Evolutionary conservation across 2,113 vertebrate species (phyloP).

Genomic region (Oncorhynchus masou): DNA sequence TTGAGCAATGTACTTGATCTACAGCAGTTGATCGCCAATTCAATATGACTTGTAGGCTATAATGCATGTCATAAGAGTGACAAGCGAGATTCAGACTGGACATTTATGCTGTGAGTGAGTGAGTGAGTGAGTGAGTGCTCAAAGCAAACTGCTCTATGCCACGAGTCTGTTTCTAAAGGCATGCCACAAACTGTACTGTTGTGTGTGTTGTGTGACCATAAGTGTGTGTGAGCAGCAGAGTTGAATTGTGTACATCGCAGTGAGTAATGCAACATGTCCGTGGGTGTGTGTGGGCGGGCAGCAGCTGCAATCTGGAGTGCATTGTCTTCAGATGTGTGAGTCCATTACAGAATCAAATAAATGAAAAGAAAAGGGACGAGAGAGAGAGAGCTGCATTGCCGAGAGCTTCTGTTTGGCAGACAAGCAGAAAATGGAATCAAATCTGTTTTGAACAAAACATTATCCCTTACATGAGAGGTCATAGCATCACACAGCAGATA

Average conservation of each 20-base stretch:
- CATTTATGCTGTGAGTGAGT: conserved; percentile 6
- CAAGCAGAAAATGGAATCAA: neutral
- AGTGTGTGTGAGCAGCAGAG: neutral
- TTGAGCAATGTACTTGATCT: no score
- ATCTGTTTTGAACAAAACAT: neutral
- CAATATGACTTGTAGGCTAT: neutral
- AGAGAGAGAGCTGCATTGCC: neutral
- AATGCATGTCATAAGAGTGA: neutral
- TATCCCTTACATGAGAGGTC: neutral
- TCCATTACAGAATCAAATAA: conserved; percentile 30
- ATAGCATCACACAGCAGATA: neutral
- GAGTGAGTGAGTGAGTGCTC: no score
- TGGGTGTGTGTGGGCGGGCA: conserved; percentile 32
- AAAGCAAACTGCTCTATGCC: no score
- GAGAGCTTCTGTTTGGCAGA: neutral
- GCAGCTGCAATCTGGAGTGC: conserved; percentile 35
- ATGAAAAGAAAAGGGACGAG: neutral
- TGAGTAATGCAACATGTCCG: conserved; percentile 21
- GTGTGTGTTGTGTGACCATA: neutral
- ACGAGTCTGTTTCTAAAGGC: no score
- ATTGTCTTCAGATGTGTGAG: conserved; percentile 40
- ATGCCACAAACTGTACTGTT: neutral
- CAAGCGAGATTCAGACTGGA: neutral
- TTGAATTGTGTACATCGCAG: neutral
- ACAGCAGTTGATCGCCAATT: neutral